These are phyloP conservation scores for Notarius quadriscutis DNA, from an alignment of 2,113 vertebrate species.

Conservation along the genomic window DNA sequence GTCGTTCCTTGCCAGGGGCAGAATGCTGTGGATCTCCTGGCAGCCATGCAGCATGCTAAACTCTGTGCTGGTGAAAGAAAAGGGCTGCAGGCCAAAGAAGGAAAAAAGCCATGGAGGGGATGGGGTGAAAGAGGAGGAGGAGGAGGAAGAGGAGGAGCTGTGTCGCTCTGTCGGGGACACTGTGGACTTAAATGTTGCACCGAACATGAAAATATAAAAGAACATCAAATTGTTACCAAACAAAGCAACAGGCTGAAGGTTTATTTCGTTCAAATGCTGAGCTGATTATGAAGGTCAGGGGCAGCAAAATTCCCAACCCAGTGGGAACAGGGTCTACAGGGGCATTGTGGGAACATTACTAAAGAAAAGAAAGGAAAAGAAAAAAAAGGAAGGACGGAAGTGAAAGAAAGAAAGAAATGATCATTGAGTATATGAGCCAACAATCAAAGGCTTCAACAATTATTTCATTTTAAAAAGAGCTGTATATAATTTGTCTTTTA, in stretches of 20 bases:
- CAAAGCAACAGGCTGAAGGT: neutral
- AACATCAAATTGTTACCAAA: neutral
- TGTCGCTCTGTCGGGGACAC: slow-evolving; percentile 1
- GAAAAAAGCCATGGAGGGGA: neutral
- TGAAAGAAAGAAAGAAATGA: too few species aligned
- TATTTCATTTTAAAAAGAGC: too few species aligned
- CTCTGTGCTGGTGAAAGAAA: slow-evolving; percentile 22
- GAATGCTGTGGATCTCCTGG: slow-evolving; percentile 28
- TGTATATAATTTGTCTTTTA: too few species aligned
- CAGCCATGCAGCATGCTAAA: slow-evolving; percentile 32
- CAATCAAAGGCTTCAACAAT: too few species aligned
- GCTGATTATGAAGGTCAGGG: neutral
- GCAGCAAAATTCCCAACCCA: neutral
- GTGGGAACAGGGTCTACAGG: neutral
- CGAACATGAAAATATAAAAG: neutral
- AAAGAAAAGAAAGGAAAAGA: too few species aligned
- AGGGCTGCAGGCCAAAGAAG: neutral
- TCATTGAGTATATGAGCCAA: too few species aligned
- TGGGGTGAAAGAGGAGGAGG: slow-evolving; percentile 6
- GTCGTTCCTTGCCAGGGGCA: slow-evolving; percentile 39
- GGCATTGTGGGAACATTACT: neutral
- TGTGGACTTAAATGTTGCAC: slow-evolving; percentile 5
- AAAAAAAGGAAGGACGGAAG: too few species aligned
- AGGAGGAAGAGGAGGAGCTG: neutral
- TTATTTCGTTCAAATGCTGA: neutral